Base-by-base conservation (phyloP, 2,888 invertebrate species). In the Polydrusus tereticollis region DNA sequence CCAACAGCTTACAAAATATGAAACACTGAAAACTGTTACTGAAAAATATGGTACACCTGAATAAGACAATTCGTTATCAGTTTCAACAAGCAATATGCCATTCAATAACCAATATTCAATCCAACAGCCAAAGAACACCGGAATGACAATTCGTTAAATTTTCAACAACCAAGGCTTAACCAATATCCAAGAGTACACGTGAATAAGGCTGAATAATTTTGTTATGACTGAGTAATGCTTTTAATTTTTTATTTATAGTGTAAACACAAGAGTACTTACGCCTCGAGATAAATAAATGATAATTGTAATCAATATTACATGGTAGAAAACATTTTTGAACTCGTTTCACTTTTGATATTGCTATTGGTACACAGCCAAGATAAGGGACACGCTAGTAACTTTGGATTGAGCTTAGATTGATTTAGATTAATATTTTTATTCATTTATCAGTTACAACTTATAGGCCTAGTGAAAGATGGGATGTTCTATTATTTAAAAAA, bases 271-370 rank as follows among this genome's bases (percentile, higher is more conserved):
- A 47, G 2, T 23, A 21, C 47, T 47, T 23, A 21, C n/a, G 1
- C 1, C 0, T 45, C 18, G 12, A 20, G 45, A 45, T 47, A 47
- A 23, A 47, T 47, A 21, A 47, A 2, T 21, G 47, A 47, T 47
- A 47, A 47, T 21, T 6, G 8, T 47, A 47, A 47, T 47, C 47
- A 47, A 47, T 47, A 47, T 47, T 47, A 20, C 23, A 47, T 10
- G 18, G 21, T 47, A 23, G 23, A 47, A 47, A 47, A 47, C 47
- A 47, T 12, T n/a, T n/a, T 47, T n/a, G 47, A 47, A 20, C 20
- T 47, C 47, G n/a, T 21, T 47, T n/a, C 47, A 12, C 21, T 45
- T n/a, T 45, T 21, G 2, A 21, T 21, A 47, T 21, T 47, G 21
- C 10, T 12, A 45, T 43, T 47, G 21, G 47, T 47, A 47, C 23